Conservation (phyloP, 1,140 invertebrate species). For the Drosophila kepulauana region DNA sequence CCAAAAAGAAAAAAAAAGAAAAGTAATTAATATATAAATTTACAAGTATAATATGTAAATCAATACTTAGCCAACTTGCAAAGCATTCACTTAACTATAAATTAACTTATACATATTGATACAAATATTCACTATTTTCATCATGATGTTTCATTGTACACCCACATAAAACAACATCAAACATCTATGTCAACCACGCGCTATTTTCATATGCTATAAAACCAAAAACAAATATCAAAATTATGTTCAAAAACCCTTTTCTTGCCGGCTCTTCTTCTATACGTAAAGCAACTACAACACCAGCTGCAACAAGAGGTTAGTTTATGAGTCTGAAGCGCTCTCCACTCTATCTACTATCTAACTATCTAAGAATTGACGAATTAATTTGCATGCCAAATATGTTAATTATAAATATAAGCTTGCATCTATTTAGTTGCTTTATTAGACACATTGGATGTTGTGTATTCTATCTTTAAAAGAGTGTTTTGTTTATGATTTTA, state of each 20-base stretch:
- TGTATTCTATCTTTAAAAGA: constrained; percentile 18
- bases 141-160: constrained; percentile 70
- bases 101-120: constrained; percentile 35
- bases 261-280: constrained; percentile 79
- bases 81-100: constrained; percentile 60
- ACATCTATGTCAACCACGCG: constrained; percentile 49
- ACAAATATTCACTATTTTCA: constrained; percentile 27
- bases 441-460: constrained; percentile 35
- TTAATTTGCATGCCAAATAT: constrained; percentile 35
- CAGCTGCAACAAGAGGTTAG: constrained; percentile 82
- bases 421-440: constrained; percentile 19
- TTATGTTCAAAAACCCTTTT: constrained; percentile 73
- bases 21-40: constrained; percentile 11
- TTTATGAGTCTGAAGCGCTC: constrained; percentile 55
- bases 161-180: constrained; percentile 29
- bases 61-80: constrained; percentile 55
- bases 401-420: constrained; percentile 4
- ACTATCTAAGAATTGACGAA: constrained; percentile 27
- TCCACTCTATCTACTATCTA: constrained; percentile 32
- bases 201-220: constrained; percentile 47
- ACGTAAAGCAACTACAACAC: constrained; percentile 79
- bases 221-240: constrained; percentile 46
- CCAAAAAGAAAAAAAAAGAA: constrained; percentile 21
- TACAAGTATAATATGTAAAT: constrained; percentile 1
- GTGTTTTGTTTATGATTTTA: constrained; percentile 24